A percentile compares a stretch with the other conserved stretches of the same genome.
These are phyloP conservation scores for Polia nebulosa DNA, from an alignment of 2,888 invertebrate genomes.

Conservation along the genomic window DNA sequence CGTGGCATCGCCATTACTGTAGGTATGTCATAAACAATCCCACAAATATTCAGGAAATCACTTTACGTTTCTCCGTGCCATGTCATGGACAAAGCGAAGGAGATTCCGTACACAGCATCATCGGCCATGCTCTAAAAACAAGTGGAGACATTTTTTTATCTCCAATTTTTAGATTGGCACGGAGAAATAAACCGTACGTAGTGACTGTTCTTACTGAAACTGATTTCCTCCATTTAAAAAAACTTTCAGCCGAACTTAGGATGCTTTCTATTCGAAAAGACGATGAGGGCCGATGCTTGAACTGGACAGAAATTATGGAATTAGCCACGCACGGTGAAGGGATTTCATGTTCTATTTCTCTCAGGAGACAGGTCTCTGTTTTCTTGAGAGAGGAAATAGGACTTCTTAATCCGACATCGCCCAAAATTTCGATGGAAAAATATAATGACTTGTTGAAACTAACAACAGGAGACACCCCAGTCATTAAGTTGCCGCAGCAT, in stretches of 20 bases:
- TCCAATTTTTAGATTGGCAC: slow-evolving; percentile 10
- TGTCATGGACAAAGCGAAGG: slow-evolving; percentile 7
- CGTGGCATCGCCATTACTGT: slow-evolving; percentile 5
- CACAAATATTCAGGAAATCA: slow-evolving; percentile 5
- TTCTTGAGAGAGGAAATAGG: too few species aligned
- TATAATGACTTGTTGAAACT: too few species aligned
- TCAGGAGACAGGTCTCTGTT: too few species aligned
- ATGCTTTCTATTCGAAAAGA: not conserved
- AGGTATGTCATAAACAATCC: slow-evolving; percentile 5
- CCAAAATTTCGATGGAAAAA: too few species aligned
- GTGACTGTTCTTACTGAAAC: slow-evolving; percentile 9
- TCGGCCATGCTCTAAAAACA: not conserved
- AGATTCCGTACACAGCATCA: slow-evolving; percentile 6
- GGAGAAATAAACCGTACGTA: slow-evolving; percentile 5
- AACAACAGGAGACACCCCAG: too few species aligned
- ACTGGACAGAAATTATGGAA: slow-evolving; percentile 9
- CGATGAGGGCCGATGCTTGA: too few species aligned
- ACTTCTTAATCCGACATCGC: too few species aligned
- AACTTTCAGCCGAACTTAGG: slow-evolving; percentile 1
- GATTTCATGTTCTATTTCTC: slow-evolving; percentile 2
- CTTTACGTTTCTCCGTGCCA: slow-evolving; percentile 2
- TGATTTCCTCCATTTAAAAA: not conserved
- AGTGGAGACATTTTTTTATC: slow-evolving; percentile 2
- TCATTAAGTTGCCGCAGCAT: not conserved
- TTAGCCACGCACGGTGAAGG: not conserved